Conservation (phyloP, 2,113 vertebrate species). For the Proteles cristata region DNA sequence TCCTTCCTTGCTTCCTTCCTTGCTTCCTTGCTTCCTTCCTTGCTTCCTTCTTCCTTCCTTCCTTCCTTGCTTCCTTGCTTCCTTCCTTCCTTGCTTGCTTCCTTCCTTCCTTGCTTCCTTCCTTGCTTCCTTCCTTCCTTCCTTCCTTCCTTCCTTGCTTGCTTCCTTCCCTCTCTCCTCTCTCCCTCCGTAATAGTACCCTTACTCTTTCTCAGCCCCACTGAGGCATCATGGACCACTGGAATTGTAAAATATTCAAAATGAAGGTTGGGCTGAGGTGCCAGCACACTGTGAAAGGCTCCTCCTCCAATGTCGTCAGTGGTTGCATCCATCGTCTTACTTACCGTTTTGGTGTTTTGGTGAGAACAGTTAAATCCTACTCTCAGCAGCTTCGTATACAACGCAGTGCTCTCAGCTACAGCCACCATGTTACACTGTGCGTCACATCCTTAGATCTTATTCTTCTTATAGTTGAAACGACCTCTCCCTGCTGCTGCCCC, state of each 20-base stretch:
- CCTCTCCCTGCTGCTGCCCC: neutral
- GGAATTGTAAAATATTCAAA: neutral
- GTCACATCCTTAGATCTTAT: neutral
- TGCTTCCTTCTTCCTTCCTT: no score
- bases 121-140: neutral
- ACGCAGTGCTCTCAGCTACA: neutral
- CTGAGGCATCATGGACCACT: neutral
- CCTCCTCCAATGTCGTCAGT: fast-evolving
- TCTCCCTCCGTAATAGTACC: neutral
- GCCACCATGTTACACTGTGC: neutral
- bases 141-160: neutral
- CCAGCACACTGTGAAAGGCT: neutral
- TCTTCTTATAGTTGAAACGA: neutral
- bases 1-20: no score
- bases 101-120: neutral
- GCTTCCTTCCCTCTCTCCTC: neutral
- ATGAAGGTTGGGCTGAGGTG: neutral
- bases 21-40: neutral
- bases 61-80: neutral
- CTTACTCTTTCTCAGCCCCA: neutral
- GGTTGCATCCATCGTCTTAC: neutral
- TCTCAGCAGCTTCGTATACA: no score
- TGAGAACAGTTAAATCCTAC: neutral
- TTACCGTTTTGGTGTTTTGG: neutral
- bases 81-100: neutral